Conservation (phyloP, 1,140 invertebrate species). For the Batillaria attramentaria region DNA sequence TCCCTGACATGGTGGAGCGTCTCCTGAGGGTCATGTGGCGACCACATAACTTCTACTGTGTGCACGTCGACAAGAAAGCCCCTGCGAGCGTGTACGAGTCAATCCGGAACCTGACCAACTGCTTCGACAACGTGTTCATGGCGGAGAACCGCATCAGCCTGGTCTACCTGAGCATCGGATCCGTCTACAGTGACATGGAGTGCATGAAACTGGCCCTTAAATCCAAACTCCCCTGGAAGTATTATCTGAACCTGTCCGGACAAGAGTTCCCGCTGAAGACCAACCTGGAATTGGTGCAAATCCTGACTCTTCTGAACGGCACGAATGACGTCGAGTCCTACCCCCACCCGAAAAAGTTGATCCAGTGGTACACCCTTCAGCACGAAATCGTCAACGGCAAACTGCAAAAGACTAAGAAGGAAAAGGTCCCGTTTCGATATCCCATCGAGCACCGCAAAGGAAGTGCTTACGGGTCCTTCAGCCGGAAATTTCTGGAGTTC, state of each 20-base stretch:
- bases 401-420: background rate
- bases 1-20: slow-evolving; percentile 60
- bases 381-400: background rate
- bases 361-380: background rate
- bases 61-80: slow-evolving; percentile 64
- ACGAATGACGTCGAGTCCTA: slow-evolving; percentile 8
- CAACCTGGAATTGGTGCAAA: slow-evolving; percentile 58
- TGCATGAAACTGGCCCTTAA: slow-evolving; percentile 34
- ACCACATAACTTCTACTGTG: slow-evolving; percentile 70
- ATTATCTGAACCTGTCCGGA: slow-evolving; percentile 64
- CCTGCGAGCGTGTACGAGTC: slow-evolving; percentile 37
- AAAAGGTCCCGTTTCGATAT: slow-evolving; percentile 26
- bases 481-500: slow-evolving; percentile 49
- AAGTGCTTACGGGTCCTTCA: slow-evolving; percentile 52
- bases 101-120: slow-evolving; percentile 50
- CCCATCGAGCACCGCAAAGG: slow-evolving; percentile 52
- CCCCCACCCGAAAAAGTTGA: background rate
- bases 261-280: slow-evolving; percentile 66
- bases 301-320: background rate
- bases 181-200: slow-evolving; percentile 51
- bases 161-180: slow-evolving; percentile 46
- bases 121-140: slow-evolving; percentile 59
- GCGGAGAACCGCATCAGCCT: slow-evolving; percentile 42
- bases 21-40: slow-evolving; percentile 65
- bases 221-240: slow-evolving; percentile 54